Percentiles rank a stretch among this genome's conserved stretches.
These are phyloP conservation scores for Boloria euphrosyne DNA, from an alignment of 2,888 invertebrate species.

Conservation along the genomic window DNA sequence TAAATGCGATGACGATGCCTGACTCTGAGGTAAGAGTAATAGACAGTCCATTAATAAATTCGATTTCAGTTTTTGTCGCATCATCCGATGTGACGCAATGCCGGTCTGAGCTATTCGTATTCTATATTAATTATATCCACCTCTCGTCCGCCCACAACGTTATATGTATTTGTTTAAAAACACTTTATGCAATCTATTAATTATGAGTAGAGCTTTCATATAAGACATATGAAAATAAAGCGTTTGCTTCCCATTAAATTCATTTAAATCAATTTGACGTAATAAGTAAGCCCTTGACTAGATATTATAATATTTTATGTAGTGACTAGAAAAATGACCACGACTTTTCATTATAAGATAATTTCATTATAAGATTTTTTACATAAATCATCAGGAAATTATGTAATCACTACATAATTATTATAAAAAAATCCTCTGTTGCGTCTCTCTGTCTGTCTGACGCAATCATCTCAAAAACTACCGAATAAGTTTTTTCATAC, in stretches of 20 bases:
- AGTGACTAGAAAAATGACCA: no score
- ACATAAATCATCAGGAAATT: no score
- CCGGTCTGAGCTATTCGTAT: slow-evolving; percentile 27
- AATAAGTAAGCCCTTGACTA: no score
- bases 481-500: no score
- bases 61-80: slow-evolving; percentile 32
- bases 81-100: slow-evolving; percentile 31
- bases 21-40: slow-evolving; percentile 16
- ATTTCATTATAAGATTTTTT: no score
- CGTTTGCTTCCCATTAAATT: neutral
- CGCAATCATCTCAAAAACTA: no score
- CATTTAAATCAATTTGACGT: neutral
- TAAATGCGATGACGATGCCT: slow-evolving; percentile 8
- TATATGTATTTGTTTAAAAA: slow-evolving; percentile 25
- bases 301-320: no score
- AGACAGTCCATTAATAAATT: slow-evolving; percentile 24
- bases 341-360: no score
- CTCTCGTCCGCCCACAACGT: slow-evolving; percentile 27
- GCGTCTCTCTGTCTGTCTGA: no score
- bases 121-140: slow-evolving; percentile 34
- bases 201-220: slow-evolving; percentile 16
- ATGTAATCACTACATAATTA: no score
- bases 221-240: neutral
- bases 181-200: slow-evolving; percentile 19
- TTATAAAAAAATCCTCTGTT: no score